Base-by-base conservation (phyloP, 2,888 invertebrate species). In the Aleiodes alternator region DNA sequence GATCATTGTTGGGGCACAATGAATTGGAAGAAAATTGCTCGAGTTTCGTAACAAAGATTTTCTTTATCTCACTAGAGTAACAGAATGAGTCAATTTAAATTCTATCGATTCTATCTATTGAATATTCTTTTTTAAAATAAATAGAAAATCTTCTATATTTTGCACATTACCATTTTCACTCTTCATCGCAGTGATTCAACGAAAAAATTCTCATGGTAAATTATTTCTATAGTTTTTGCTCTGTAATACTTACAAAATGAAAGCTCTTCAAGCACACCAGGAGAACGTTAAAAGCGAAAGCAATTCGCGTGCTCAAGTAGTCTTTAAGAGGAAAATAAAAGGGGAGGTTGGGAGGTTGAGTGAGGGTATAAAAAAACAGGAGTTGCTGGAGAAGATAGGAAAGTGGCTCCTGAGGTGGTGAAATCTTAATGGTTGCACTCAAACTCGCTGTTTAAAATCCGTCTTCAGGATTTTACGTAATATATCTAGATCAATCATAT, bases 401-500 rank as follows among this genome's bases (percentile, higher is more conserved):
- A 75, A 79, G 76, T 76, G 78, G 73, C 75, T 76, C 79, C 79
- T 75, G 78, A 79, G 79, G 73, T 73, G 77, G 79, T 79, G 79
- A 76, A 79, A 80, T 80, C 80, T 80, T 79, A 79, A 80, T 78
- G 79, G 80, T 69, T 64, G 77, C 79, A 76, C 77, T 79, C 76
- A 78, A 79, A 76, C 59, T 38, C 43, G 57, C 72, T 73, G 59
- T 77, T 75, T 77, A 72, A 76, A 79, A 79, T 74, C 72, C 76
- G 77, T 70, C 66, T 70, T 59, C 43, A 43, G 9, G 12, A 43
- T 38, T 61, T 43, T 61, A 61, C 61, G 61, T 43, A 43, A 4
- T 43, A n/a, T 38, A 61, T 7, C 12, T 43, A 12, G 31, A 57
- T 57, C 57, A 29, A 57, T 29, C n/a, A n/a, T 57, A 57, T 57